Evolutionary conservation across 37 sponge, comb jelly and placozoan genomes (phyloP).

Genomic region (Cladorhizidae sp.): DNA sequence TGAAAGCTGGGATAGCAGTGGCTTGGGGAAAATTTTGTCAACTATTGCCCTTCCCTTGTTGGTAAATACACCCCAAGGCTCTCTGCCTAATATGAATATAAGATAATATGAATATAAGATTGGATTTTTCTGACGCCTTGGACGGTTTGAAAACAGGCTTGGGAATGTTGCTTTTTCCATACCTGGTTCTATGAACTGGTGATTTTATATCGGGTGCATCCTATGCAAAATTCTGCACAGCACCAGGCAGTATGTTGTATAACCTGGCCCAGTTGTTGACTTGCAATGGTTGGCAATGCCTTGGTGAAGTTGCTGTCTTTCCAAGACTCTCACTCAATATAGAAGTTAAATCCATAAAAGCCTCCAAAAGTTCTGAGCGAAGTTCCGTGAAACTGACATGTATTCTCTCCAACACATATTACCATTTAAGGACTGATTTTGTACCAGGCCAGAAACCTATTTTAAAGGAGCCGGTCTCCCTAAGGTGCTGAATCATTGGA

Average conservation of each 20-base stretch:
- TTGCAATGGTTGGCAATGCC: background rate
- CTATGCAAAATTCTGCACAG: constrained; percentile 58
- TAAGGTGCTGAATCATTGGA: too few species aligned
- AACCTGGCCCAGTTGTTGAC: constrained; percentile 4
- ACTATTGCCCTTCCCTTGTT: background rate
- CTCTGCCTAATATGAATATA: constrained; percentile 32
- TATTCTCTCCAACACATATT: background rate
- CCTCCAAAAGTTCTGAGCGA: constrained; percentile 29
- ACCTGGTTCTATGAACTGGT: constrained; percentile 10
- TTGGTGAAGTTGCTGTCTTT: background rate
- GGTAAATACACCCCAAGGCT: constrained; percentile 17
- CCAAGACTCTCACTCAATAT: background rate
- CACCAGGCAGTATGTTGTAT: constrained; percentile 37
- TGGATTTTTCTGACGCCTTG: background rate
- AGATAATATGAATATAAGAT: background rate
- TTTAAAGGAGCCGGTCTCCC: too few species aligned
- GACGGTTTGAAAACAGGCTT: too few species aligned
- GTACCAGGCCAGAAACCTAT: too few species aligned
- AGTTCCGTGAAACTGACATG: constrained; percentile 27
- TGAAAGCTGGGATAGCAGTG: constrained; percentile 20
- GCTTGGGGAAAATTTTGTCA: constrained; percentile 19
- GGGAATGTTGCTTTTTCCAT: background rate
- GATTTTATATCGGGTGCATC: constrained; percentile 64
- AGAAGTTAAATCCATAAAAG: constrained; percentile 1
- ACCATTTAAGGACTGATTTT: too few species aligned